Percentiles rank a stretch among this genome's conserved stretches.
Conservation (phyloP, 2,888 invertebrate genomes). For the Cylloceria caligata region DNA sequence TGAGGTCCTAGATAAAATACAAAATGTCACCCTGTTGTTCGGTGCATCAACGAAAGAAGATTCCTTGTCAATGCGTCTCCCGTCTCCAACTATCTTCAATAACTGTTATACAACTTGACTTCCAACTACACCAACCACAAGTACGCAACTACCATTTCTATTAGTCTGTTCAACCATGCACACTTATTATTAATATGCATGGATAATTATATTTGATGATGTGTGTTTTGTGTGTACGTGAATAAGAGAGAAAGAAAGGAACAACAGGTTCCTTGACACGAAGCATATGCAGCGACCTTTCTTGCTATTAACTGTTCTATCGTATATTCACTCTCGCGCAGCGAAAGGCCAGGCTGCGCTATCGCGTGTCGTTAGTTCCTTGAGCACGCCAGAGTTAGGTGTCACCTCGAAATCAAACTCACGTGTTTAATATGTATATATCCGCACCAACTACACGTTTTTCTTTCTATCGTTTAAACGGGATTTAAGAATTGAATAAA, state of each 20-base stretch:
- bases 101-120: not conserved
- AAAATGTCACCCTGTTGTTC: no score
- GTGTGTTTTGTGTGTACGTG: not conserved
- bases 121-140: not conserved
- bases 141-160: not conserved
- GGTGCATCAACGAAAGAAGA: no score
- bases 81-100: not conserved
- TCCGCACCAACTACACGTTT: no score
- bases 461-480: no score
- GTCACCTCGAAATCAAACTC: not conserved
- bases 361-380: conserved; percentile 22
- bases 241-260: conserved; percentile 18
- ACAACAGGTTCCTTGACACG: conserved; percentile 34
- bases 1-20: no score
- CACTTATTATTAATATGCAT: conserved; percentile 26
- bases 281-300: conserved; percentile 42
- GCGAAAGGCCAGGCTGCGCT: conserved; percentile 23
- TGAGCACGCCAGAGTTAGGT: not conserved
- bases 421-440: no score
- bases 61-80: not conserved
- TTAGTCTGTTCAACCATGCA: conserved; percentile 4
- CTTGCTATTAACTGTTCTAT: conserved; percentile 7
- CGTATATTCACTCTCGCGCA: conserved; percentile 7
- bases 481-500: no score
- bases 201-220: not conserved